These are phyloP conservation scores for Sylvia borin DNA, from an alignment of 2,797 vertebrate species.

Conservation along the genomic window DNA sequence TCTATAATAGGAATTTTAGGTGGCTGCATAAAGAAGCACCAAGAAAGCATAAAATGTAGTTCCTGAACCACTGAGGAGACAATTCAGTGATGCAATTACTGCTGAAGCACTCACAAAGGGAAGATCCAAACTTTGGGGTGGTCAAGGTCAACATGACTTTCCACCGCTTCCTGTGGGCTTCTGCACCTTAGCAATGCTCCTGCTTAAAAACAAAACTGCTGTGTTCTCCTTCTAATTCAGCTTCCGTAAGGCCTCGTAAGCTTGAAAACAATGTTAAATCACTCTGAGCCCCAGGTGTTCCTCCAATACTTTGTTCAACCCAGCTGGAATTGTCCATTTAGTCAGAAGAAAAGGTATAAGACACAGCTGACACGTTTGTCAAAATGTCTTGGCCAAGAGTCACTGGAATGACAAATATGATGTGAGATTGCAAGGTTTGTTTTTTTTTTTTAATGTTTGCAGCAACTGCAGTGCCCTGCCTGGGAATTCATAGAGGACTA, in stretches of 20 bases:
- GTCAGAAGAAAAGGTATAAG: not conserved
- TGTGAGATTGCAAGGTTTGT: accelerated
- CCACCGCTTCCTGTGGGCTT: not conserved
- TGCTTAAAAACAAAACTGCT: not conserved
- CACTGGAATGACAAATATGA: not conserved
- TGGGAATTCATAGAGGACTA: not conserved
- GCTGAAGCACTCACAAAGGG: not conserved
- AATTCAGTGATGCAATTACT: not conserved
- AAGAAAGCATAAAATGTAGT: not conserved
- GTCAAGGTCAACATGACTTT: not conserved
- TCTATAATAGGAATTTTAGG: not conserved
- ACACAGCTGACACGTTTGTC: not conserved
- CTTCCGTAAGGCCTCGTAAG: not conserved
- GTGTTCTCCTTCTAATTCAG: not conserved
- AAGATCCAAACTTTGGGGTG: not conserved
- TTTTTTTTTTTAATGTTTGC: not conserved
- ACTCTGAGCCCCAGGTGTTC: not conserved
- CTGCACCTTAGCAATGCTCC: not conserved
- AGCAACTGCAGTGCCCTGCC: not conserved
- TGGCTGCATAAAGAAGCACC: not conserved
- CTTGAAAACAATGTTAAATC: not conserved
- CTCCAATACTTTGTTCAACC: not conserved
- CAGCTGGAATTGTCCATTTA: not conserved
- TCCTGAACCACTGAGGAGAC: not conserved
- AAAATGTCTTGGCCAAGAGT: not conserved